A percentile compares a stretch with the other conserved stretches of the same genome.
These are phyloP conservation scores for Erebia aethiops DNA, from an alignment of 2,888 invertebrate species.

Conservation along the genomic window DNA sequence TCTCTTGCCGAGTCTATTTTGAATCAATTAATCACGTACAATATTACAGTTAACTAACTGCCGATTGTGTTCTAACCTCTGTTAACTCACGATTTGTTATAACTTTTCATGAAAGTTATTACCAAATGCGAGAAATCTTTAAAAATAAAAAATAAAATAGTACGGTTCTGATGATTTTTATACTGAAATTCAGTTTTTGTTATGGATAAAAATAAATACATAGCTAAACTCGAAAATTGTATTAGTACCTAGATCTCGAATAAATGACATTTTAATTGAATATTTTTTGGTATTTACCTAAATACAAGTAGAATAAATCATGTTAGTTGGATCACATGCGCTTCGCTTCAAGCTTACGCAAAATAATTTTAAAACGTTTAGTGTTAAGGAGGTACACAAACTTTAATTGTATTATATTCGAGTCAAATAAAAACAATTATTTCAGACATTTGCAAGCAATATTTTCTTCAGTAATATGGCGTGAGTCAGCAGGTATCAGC, in stretches of 20 bases:
- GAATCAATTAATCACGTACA: neutral
- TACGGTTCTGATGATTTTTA: too few species aligned
- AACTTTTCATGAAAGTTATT: neutral
- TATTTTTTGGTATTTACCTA: neutral
- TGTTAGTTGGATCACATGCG: neutral
- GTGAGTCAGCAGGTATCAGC: too few species aligned
- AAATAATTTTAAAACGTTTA: neutral
- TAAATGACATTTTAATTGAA: neutral
- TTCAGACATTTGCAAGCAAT: too few species aligned
- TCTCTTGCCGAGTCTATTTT: neutral
- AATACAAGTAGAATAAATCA: neutral
- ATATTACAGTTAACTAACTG: neutral
- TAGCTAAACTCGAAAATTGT: too few species aligned
- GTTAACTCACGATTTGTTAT: neutral
- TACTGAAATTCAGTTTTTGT: too few species aligned
- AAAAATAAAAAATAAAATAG: neutral
- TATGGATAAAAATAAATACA: too few species aligned
- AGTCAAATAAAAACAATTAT: neutral
- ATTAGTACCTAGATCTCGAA: too few species aligned
- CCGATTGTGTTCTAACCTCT: neutral
- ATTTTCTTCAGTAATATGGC: too few species aligned
- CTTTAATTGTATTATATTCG: neutral
- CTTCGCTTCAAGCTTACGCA: constrained; percentile 12
- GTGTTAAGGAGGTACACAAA: constrained; percentile 5
- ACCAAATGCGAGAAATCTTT: neutral